Conservation (phyloP, 2,797 vertebrate species). For the Pipistrellus kuhlii region DNA sequence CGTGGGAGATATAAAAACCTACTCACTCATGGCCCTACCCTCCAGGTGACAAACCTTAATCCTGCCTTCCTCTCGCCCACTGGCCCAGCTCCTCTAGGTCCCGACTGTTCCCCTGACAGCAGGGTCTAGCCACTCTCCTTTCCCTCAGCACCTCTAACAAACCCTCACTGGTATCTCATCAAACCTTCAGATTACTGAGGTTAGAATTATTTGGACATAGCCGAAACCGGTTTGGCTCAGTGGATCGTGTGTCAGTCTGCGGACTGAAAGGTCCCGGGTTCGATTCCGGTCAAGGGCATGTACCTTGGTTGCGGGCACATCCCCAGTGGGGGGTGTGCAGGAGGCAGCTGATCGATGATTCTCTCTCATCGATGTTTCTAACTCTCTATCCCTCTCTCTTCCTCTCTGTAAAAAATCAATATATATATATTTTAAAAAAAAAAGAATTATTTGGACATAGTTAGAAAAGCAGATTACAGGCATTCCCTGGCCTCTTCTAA, state of each 20-base stretch:
- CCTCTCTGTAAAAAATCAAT: too few species aligned
- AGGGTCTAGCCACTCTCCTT: background rate
- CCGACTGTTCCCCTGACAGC: too few species aligned
- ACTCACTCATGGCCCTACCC: background rate
- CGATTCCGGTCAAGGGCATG: too few species aligned
- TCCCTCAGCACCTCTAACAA: background rate
- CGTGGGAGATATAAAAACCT: background rate
- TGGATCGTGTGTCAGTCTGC: too few species aligned
- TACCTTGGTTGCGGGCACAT: too few species aligned
- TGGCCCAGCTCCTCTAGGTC: background rate
- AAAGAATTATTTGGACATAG: background rate
- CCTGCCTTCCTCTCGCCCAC: background rate
- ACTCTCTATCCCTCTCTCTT: too few species aligned
- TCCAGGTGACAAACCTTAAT: background rate
- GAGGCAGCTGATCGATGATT: too few species aligned
- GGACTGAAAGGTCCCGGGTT: too few species aligned
- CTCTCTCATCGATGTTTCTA: too few species aligned
- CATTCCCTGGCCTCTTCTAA: background rate
- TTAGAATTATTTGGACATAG: background rate
- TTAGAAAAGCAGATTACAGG: conserved; percentile 36
- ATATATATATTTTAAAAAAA: too few species aligned
- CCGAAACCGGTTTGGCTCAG: too few species aligned
- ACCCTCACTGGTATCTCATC: background rate
- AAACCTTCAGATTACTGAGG: background rate
- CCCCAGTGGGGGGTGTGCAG: too few species aligned